These are phyloP conservation scores for Yponomeuta cagnagella DNA, from an alignment of 2,888 invertebrate species.

Conservation along the genomic window DNA sequence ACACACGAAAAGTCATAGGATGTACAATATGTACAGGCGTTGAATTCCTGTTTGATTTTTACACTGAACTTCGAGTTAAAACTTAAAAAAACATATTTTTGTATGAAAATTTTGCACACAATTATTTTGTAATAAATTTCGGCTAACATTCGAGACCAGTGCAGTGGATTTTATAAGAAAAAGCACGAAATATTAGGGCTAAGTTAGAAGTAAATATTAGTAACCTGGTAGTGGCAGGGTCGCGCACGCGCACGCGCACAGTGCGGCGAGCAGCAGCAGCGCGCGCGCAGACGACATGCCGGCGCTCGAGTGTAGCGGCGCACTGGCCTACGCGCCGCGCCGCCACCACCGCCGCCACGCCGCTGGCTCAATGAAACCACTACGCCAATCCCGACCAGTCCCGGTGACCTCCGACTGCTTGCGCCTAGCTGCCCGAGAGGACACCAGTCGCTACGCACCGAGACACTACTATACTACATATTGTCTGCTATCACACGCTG, in stretches of 20 bases:
- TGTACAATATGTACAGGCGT: not conserved
- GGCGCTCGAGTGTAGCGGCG: conserved; percentile 22
- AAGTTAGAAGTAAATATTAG: not conserved
- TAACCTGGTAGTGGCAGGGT: not conserved
- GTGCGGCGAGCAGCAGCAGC: conserved; percentile 1
- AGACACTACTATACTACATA: not conserved
- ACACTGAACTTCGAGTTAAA: no score
- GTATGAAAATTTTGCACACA: not conserved
- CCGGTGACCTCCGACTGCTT: not conserved
- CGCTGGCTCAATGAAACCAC: not conserved
- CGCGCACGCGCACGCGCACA: conserved; percentile 8
- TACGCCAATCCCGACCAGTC: not conserved
- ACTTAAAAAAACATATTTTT: no score
- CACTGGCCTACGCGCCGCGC: conserved; percentile 16
- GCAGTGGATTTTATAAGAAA: not conserved
- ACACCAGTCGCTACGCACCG: not conserved
- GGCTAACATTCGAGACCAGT: not conserved
- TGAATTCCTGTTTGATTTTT: no score
- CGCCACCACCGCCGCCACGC: conserved; percentile 14
- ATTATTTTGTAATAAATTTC: not conserved
- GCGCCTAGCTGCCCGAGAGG: not conserved
- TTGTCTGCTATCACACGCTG: not conserved
- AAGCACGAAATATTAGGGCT: not conserved
- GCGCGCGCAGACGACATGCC: conserved; percentile 10
- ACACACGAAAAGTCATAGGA: not conserved